Base-by-base conservation (phyloP, 2,113 vertebrate genomes). In the Heliornis fulica region DNA sequence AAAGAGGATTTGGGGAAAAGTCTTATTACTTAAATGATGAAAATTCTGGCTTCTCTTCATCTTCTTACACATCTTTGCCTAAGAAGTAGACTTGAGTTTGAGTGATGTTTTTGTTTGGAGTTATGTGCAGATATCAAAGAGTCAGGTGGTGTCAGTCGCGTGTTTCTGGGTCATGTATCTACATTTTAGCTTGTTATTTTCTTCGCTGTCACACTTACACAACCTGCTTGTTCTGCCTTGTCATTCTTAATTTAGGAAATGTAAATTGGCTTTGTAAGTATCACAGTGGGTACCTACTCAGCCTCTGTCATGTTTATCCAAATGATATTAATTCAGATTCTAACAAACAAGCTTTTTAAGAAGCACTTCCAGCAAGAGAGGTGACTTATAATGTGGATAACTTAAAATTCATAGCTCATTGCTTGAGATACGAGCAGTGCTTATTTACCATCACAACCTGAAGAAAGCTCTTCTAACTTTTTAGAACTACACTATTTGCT, bases 141-240 rank as follows among this genome's bases (percentile, higher is more conserved):
- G 56, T n/a, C 43, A 25, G n/a, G 7, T 72, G 31, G 6, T 60
- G 34, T 26, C 86, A 50, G 28, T 31, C 10, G 2, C 14, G 9
- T 93, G 25, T 68, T 86, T 77, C 76, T 89, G 76, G 43, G 41
- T 77, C 19, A 1, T 57, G n/a, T 50, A 28, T 54, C 80, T 92
- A 64, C 59, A 65, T 32, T 76, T 79, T 34, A 70, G 65, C 64
- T 90, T 77, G 68, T 80, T 89, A 18, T 5, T 91, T 85, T 71
- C 61, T 86, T 80, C 23, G 20, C 36, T 83, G 66, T 88, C 17
- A 3, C 54, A 41, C 41, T 81, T 83, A 76, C 5, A 77, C 68
- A 88, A 61, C 63, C 57, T 82, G 31, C 61, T 89, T 91, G 43
- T 88, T 95, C 75, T 94, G 59, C 71, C 90, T 50, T 94, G 83